Percentiles rank a stretch among this genome's conserved stretches.
Evolutionary conservation across 1,140 invertebrate genomes (phyloP).

Genomic region (Lanistes nyassanus): DNA sequence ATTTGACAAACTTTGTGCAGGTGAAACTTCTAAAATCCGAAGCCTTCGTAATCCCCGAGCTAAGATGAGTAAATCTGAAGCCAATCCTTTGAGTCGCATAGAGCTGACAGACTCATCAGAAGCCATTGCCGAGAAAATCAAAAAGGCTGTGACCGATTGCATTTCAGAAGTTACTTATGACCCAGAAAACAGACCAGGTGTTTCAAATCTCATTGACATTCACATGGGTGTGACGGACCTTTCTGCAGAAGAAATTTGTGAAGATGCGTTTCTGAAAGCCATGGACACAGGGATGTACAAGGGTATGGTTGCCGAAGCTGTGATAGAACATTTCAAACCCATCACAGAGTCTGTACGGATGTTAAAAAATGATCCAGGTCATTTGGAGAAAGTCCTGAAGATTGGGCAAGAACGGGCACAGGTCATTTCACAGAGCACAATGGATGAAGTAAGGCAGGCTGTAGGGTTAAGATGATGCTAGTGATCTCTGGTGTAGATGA

Average conservation of each 20-base stretch:
- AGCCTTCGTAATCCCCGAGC: constrained; percentile 71
- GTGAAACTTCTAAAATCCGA: constrained; percentile 53
- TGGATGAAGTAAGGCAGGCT: constrained; percentile 73
- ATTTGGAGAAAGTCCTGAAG: constrained; percentile 77
- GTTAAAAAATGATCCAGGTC: constrained; percentile 72
- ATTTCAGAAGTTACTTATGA: constrained; percentile 86
- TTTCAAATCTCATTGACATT: constrained; percentile 88
- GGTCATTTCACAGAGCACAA: constrained; percentile 75
- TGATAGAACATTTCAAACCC: constrained; percentile 79
- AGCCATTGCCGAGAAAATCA: constrained; percentile 82
- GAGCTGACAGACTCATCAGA: constrained; percentile 84
- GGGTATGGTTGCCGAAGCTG: constrained; percentile 77
- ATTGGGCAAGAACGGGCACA: constrained; percentile 78
- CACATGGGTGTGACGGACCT: constrained; percentile 77
- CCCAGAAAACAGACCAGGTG: constrained; percentile 80
- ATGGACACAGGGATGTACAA: constrained; percentile 87
- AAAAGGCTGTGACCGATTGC: constrained; percentile 92
- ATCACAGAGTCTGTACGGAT: constrained; percentile 75
- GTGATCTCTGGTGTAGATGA: too few relatives aligned
- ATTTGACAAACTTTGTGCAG: too few relatives aligned
- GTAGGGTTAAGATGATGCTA: constrained; percentile 62
- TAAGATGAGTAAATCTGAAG: constrained; percentile 99
- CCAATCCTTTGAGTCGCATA: constrained; percentile 81
- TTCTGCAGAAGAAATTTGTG: constrained; percentile 78
- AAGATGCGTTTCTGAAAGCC: constrained; percentile 68